Conservation (phyloP, 1,140 invertebrate species). For the Drosophila nigromelanica region DNA sequence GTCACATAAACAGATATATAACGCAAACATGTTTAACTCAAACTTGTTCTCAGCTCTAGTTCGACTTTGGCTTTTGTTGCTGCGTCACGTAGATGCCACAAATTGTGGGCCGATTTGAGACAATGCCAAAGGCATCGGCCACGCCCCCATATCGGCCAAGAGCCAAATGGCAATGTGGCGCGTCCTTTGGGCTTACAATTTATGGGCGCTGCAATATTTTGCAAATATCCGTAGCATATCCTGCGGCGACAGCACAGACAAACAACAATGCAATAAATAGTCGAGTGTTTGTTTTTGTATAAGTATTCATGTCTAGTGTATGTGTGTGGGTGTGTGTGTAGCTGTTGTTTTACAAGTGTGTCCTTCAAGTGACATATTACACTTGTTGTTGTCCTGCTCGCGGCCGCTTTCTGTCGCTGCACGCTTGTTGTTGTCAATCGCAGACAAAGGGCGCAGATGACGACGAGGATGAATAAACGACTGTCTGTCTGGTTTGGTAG, state of each 20-base stretch:
- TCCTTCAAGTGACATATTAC: constrained; percentile 82
- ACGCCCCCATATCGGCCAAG: constrained; percentile 28
- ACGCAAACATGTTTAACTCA: constrained; percentile 7
- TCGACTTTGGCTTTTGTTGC: constrained; percentile 31
- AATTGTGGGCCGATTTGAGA: constrained; percentile 72
- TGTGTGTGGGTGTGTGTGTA: constrained; percentile 22
- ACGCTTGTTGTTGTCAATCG: constrained; percentile 50
- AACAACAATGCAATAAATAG: constrained; percentile 79
- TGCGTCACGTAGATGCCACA: constrained; percentile 69
- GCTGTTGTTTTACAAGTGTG: constrained; percentile 49
- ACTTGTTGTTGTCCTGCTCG: constrained; percentile 68
- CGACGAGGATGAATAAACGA: constrained; percentile 4
- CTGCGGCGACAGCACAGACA: constrained; percentile 70
- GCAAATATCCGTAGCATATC: constrained; percentile 80
- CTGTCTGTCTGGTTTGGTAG: constrained; percentile 10
- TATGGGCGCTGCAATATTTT: constrained; percentile 81
- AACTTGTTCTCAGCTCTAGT: not conserved
- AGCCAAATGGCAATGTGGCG: constrained; percentile 37
- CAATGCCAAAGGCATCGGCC: constrained; percentile 46
- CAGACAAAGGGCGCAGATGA: constrained; percentile 23
- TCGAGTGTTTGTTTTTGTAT: constrained; percentile 44
- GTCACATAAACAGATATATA: constrained; percentile 4
- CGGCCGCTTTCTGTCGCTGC: constrained; percentile 60
- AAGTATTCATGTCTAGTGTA: not conserved
- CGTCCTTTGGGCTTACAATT: constrained; percentile 70